Base-by-base conservation (phyloP, 1,140 invertebrate genomes). In the Idris sp. region DNA sequence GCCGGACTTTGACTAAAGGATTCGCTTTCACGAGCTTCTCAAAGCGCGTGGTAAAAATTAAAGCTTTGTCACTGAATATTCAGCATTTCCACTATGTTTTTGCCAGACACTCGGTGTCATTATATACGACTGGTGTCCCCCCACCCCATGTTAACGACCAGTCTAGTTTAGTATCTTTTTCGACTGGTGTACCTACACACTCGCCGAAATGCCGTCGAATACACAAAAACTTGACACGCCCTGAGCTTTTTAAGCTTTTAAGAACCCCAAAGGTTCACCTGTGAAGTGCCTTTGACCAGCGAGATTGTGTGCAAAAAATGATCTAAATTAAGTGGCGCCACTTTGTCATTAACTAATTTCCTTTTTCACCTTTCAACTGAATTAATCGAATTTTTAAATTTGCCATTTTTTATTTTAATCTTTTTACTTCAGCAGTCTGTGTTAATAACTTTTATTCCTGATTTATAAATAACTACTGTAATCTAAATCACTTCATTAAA, bases 61-160 rank as follows among this genome's bases (percentile, higher is more conserved):
- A 76, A 76, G 74, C 74, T 72, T 76, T 76, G 74, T 76, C 65
- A 67, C 61, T 71, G 74, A 76, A 76, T 71, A 76, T 76, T 72
- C 74, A 72, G 56, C 61, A 51, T 72, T 76, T 76, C 61, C 61
- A 61, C 67, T 41, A 67, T 72, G 67, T 71, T 72, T 61, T 72
- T 72, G 67, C 67, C 67, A 76, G 74, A 67, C 65, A 75, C 59
- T 68, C 59, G 48, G 53, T 65, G 72, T 74, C 58, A 74, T 74
- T 74, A 74, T n/a, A n/a, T 68, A 49, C 51, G 58, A 1, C 31
- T 13, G 13, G 33, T 10, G 8, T 15, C 14, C 25, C 41, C 2
- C 51, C 53, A 35, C 31, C 48, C 13, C 16, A 46, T 58, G 64
- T 75, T 75, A 75, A 75, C 59, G 58, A 75, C 64, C 49, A 64